Conservation (phyloP, 2,888 invertebrate species). For the Balanococcus diminutus region DNA sequence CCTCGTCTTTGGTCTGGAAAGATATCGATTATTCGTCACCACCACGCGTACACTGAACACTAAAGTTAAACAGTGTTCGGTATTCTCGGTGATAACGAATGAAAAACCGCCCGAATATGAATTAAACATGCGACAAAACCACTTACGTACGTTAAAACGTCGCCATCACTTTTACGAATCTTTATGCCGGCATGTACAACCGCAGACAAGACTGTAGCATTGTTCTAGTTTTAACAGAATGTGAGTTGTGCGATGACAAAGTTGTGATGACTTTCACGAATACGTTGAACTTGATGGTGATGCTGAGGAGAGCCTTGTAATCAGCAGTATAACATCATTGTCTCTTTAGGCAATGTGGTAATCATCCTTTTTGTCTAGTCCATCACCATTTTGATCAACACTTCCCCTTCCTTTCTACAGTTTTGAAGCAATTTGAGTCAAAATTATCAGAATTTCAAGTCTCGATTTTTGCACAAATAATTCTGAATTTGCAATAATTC, state of each 20-base stretch:
- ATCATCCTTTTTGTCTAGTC: too few relatives aligned
- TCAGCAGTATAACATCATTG: too few relatives aligned
- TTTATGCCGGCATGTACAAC: background rate
- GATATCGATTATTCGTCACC: background rate
- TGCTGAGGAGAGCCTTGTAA: too few relatives aligned
- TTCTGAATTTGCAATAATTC: too few relatives aligned
- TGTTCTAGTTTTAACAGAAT: background rate
- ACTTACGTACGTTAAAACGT: background rate
- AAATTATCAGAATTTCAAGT: too few relatives aligned
- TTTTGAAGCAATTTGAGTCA: too few relatives aligned
- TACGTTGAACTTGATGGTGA: background rate
- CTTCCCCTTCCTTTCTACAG: too few relatives aligned
- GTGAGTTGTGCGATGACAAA: background rate
- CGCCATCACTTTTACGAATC: too few relatives aligned
- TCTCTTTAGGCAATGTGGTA: too few relatives aligned
- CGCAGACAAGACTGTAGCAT: background rate
- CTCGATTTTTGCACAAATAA: too few relatives aligned
- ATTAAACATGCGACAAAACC: background rate
- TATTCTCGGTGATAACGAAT: background rate
- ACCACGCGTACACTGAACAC: background rate
- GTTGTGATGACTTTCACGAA: background rate
- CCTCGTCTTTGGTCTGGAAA: background rate
- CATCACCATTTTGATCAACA: too few relatives aligned
- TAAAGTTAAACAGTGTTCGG: background rate
- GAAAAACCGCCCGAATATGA: conserved; percentile 3